Conservation (phyloP, 2,113 vertebrate species). For the Oxygymnocypris stewartii region DNA sequence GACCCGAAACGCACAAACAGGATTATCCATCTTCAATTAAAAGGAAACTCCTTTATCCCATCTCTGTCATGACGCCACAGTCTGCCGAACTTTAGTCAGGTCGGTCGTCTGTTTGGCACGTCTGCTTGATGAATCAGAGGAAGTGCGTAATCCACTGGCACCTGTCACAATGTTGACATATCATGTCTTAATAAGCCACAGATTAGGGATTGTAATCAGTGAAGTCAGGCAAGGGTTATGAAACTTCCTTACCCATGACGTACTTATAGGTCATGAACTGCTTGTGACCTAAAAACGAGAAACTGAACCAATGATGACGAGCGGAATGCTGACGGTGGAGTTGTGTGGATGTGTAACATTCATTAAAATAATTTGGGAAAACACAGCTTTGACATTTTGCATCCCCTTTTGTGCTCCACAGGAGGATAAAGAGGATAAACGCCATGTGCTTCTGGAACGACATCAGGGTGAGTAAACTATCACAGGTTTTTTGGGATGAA, state of each 20-base stretch:
- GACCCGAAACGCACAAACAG: background rate
- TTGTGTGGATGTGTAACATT: background rate
- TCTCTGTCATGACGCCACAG: background rate
- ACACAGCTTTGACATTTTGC: background rate
- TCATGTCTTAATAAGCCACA: slow-evolving; percentile 23
- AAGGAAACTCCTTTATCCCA: background rate
- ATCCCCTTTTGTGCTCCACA: slow-evolving; percentile 7
- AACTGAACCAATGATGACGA: background rate
- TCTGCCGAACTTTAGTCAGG: background rate
- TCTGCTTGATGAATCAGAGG: slow-evolving; percentile 21
- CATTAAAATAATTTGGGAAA: background rate
- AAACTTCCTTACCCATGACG: background rate
- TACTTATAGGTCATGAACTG: slow-evolving; percentile 25
- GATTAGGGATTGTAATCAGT: slow-evolving; percentile 11
- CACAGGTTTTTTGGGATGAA: slow-evolving; percentile 18
- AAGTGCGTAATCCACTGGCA: slow-evolving; percentile 29
- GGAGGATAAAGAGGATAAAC: slow-evolving; percentile 4
- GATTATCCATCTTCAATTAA: slow-evolving; percentile 41
- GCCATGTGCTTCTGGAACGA: slow-evolving; percentile 21
- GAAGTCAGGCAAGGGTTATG: background rate
- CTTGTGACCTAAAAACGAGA: background rate
- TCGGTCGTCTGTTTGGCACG: background rate
- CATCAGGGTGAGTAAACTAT: slow-evolving; percentile 4
- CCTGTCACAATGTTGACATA: slow-evolving; percentile 43
- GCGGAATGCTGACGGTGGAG: background rate